These are phyloP conservation scores for Protobothrops flavoviridis DNA, from an alignment of 2,113 vertebrate species.

Conservation along the genomic window DNA sequence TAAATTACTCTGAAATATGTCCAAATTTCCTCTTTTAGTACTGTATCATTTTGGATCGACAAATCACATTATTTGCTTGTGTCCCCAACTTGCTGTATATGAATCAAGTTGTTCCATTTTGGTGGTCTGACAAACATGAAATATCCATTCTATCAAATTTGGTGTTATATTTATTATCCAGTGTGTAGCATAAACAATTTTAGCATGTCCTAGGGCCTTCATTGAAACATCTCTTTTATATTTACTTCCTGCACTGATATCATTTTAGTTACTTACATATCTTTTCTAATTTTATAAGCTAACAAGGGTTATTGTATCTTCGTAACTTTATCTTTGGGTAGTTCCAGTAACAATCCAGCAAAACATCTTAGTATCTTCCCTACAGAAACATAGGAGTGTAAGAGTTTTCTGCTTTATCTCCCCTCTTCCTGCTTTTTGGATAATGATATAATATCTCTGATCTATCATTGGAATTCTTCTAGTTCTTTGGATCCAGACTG, in stretches of 20 bases:
- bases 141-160: constrained; percentile 3
- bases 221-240: background rate
- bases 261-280: background rate
- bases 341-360: background rate
- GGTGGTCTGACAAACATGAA: background rate
- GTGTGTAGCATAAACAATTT: constrained; percentile 8
- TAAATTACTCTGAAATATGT: background rate
- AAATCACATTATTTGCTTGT: background rate
- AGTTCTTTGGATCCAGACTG: background rate
- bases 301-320: background rate
- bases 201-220: background rate
- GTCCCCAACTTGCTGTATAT: background rate
- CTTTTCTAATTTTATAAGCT: background rate
- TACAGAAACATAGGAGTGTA: background rate
- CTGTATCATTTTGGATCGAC: background rate
- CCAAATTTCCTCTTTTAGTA: background rate
- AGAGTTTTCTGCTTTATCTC: background rate
- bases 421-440: background rate
- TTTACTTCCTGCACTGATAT: background rate
- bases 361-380: background rate
- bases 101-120: background rate
- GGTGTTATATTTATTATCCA: background rate
- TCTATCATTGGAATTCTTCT: background rate
- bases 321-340: background rate
- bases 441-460: background rate